These are phyloP conservation scores for Acrobasis suavella DNA, from an alignment of 2,888 invertebrate genomes.

Conservation along the genomic window DNA sequence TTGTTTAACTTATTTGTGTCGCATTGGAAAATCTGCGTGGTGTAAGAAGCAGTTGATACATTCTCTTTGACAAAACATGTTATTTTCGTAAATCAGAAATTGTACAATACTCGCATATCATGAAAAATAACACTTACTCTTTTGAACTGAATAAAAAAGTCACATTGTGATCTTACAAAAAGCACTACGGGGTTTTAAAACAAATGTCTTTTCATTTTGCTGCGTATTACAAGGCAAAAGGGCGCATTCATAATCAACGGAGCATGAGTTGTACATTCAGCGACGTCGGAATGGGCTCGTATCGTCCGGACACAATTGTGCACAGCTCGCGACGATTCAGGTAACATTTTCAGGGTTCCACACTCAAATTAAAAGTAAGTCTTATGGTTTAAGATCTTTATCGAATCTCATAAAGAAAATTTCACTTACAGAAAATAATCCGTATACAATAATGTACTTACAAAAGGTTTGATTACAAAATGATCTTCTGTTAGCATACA, in stretches of 20 bases:
- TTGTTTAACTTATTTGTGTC: too few relatives aligned
- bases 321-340: neutral
- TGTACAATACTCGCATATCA: neutral
- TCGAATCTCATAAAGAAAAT: too few relatives aligned
- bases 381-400: too few relatives aligned
- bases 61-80: too few relatives aligned
- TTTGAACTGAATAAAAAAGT: neutral
- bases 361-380: neutral
- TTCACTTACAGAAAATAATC: too few relatives aligned
- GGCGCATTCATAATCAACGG: conserved; percentile 18
- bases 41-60: too few relatives aligned
- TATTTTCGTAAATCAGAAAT: too few relatives aligned
- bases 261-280: conserved; percentile 17
- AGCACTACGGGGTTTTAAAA: neutral
- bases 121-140: too few relatives aligned
- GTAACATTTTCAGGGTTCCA: conserved; percentile 13
- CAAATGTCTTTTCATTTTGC: conserved; percentile 19
- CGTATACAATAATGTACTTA: too few relatives aligned
- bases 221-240: conserved; percentile 14
- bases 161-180: neutral
- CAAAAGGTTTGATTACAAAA: too few relatives aligned
- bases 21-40: too few relatives aligned
- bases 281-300: conserved; percentile 7
- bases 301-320: conserved; percentile 12
- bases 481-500: too few relatives aligned